A percentile compares a stretch with the other conserved stretches of the same genome.
These are phyloP conservation scores for Cyrtorhinus lividipennis DNA, from an alignment of 1,140 invertebrate genomes.

Conservation along the genomic window DNA sequence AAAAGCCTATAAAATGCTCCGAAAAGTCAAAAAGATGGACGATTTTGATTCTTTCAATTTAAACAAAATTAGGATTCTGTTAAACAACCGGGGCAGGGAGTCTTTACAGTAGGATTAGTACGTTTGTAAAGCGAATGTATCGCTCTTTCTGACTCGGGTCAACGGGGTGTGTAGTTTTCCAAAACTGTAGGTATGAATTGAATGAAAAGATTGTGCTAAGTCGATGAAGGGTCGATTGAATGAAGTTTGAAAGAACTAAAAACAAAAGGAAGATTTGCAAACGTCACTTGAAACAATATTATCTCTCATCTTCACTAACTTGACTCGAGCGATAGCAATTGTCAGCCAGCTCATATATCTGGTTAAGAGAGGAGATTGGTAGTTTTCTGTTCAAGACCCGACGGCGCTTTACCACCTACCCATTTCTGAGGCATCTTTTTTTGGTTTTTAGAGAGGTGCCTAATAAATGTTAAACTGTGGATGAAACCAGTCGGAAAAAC, in stretches of 20 bases:
- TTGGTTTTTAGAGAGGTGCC: neutral
- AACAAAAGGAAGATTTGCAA: neutral
- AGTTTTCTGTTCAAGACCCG: neutral
- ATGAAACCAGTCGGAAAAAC: too few species aligned
- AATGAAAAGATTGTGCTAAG: too few species aligned
- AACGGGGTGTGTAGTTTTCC: neutral
- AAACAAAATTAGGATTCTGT: too few species aligned
- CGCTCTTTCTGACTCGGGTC: neutral
- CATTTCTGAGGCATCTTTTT: neutral
- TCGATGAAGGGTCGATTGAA: neutral
- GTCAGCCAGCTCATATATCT: neutral
- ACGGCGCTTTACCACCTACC: neutral
- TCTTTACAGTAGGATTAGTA: too few species aligned
- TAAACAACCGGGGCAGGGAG: too few species aligned
- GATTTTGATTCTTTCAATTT: too few species aligned
- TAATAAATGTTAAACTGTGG: neutral
- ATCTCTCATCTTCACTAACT: neutral
- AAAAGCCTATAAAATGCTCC: too few species aligned
- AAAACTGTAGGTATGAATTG: neutral
- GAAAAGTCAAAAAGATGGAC: too few species aligned
- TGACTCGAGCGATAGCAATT: neutral
- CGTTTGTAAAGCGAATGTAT: neutral
- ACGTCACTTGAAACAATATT: neutral
- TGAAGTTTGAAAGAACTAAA: neutral
- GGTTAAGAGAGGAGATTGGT: neutral